These are phyloP conservation scores for Ellobium chinense DNA, from an alignment of 2,888 invertebrate species.

Conservation along the genomic window DNA sequence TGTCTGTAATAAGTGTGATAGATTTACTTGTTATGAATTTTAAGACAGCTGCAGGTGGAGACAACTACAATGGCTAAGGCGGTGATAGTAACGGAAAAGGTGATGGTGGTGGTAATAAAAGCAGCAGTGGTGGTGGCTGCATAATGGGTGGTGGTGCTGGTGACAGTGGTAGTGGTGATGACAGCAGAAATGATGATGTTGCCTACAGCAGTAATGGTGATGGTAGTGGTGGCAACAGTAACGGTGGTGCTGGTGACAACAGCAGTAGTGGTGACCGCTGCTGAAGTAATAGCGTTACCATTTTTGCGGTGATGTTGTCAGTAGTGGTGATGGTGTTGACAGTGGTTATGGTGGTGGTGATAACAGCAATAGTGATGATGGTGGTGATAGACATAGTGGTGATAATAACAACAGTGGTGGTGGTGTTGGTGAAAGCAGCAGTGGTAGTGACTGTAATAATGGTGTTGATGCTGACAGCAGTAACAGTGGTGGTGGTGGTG, in stretches of 20 bases:
- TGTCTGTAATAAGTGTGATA: no score
- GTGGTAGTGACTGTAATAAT: not conserved
- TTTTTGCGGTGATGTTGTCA: no score
- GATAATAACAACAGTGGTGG: not conserved
- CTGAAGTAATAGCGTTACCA: not conserved
- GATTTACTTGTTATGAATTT: no score
- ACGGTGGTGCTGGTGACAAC: no score
- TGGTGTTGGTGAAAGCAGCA: not conserved
- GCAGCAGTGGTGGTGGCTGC: conserved; percentile 46
- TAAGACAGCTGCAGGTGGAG: no score
- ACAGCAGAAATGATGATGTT: conserved; percentile 14
- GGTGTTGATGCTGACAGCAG: not conserved
- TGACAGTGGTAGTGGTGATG: conserved; percentile 11
- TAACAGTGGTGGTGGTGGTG: not conserved
- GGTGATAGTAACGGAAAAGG: conserved; percentile 9
- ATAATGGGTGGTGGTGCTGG: conserved; percentile 24
- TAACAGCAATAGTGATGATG: not conserved
- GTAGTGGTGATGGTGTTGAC: not conserved
- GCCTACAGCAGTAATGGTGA: not conserved
- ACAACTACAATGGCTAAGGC: no score
- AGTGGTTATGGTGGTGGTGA: not conserved
- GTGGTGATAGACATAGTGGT: not conserved
- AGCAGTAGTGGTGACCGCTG: not conserved
- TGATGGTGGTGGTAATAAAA: no score
- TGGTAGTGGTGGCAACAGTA: not conserved